Evolutionary conservation across 2,797 vertebrate species (phyloP).

Genomic region (Sandelia bainsii): DNA sequence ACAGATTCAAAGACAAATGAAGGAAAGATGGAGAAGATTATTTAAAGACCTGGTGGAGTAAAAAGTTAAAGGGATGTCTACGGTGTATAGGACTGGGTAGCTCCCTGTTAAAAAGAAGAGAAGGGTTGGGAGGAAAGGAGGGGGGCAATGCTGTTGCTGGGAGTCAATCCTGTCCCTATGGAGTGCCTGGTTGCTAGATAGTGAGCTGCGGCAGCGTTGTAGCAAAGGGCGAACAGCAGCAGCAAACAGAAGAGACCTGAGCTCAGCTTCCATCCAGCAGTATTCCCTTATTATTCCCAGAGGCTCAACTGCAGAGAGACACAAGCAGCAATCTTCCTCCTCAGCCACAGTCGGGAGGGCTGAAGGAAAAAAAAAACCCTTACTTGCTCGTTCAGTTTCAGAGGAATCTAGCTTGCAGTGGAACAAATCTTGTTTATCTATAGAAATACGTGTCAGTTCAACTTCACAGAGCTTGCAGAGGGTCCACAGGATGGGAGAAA

Average conservation of each 20-base stretch:
- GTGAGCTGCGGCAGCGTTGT: slow-evolving; percentile 34
- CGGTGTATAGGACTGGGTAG: slow-evolving; percentile 43
- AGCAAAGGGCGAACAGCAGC: slow-evolving; percentile 50
- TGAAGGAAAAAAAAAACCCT: slow-evolving; percentile 34
- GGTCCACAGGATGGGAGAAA: slow-evolving; percentile 35
- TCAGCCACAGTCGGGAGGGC: slow-evolving; percentile 49
- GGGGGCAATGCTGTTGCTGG: slow-evolving; percentile 61
- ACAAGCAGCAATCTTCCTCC: slow-evolving; percentile 70
- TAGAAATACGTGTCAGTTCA: slow-evolving; percentile 53
- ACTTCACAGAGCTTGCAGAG: slow-evolving; percentile 50
- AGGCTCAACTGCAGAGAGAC: slow-evolving; percentile 71
- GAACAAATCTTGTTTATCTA: slow-evolving; percentile 59
- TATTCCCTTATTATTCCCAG: slow-evolving; percentile 75
- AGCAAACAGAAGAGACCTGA: slow-evolving; percentile 68
- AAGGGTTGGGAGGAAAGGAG: slow-evolving; percentile 63
- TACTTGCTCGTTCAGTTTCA: slow-evolving; percentile 52
- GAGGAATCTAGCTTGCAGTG: slow-evolving; percentile 50
- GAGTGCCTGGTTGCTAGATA: slow-evolving; percentile 43
- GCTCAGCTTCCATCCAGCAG: slow-evolving; percentile 79
- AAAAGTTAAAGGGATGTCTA: slow-evolving; percentile 66
- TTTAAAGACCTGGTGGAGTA: slow-evolving; percentile 86
- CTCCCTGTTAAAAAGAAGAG: slow-evolving; percentile 57
- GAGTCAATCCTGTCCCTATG: slow-evolving; percentile 74
- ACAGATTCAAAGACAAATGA: slow-evolving; percentile 83
- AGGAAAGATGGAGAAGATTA: slow-evolving; percentile 86